Base-by-base conservation (phyloP, 2,888 invertebrate genomes). In the Liposcelis brunnea region DNA sequence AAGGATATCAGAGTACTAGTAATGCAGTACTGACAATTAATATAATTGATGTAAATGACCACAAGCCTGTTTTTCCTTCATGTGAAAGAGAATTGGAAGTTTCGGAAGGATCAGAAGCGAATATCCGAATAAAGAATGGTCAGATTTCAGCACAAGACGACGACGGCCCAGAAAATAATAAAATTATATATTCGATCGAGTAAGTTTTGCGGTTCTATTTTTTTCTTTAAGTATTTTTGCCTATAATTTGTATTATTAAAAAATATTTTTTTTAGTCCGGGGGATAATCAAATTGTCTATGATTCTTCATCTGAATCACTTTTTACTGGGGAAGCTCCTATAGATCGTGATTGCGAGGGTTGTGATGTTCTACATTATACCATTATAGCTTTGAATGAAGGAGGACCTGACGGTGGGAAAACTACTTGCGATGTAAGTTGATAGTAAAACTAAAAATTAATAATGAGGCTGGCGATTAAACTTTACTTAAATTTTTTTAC, bases 151-250 rank as follows among this genome's bases (percentile, higher is more conserved):
- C 77, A 4, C 68, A 63, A 0, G 78, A 78, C 59, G 66, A 65
- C 45, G 78, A 78, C 57, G 74, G 74, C 0, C 69, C 71, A 0
- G 63, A 68, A 2, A 68, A 68, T 56, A 73, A 74, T 58, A 64
- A 65, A 55, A 66, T 77, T 26, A 64, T 63, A 3, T 78, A 74
- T 57, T 60, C 60, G 2, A 65, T 77, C 44, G 52, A 51, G 74
- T 75, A 52, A 66, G 67, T 64, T 42, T 43, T 8, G n/a, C 5
- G 2, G 40, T n/a, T n/a, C n/a, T n/a, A 36, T 3, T 26, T 26
- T 26, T 34, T 46, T 10, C n/a, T n/a, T n/a, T n/a, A n/a, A n/a
- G n/a, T n/a, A n/a, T n/a, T n/a, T n/a, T n/a, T n/a, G n/a, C n/a
- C n/a, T n/a, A n/a, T n/a, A n/a, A n/a, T n/a, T n/a, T n/a, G n/a